Conservation (phyloP, 1,140 invertebrate genomes). For the Caerostris extrusa region DNA sequence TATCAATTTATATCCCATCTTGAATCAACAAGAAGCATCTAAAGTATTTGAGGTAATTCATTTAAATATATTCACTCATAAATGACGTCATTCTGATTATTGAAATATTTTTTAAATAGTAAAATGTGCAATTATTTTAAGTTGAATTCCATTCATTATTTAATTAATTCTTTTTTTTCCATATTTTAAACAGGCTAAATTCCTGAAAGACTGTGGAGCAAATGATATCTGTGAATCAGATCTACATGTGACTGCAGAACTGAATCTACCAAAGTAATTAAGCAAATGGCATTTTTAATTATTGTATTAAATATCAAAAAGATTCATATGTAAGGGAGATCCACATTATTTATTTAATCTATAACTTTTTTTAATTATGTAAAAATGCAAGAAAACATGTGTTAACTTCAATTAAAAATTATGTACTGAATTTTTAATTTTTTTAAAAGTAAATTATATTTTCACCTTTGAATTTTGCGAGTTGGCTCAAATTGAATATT, state of each 20-base stretch:
- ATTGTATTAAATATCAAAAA: neutral
- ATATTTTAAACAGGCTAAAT: slow-evolving; percentile 85
- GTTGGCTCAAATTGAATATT: too few species aligned
- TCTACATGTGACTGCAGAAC: slow-evolving; percentile 86
- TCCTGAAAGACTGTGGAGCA: slow-evolving; percentile 95
- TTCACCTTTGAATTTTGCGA: too few species aligned
- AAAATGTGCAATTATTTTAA: neutral
- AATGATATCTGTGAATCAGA: slow-evolving; percentile 95
- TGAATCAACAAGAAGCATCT: slow-evolving; percentile 92
- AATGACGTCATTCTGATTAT: too few species aligned
- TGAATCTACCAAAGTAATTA: slow-evolving; percentile 80
- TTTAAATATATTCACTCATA: too few species aligned
- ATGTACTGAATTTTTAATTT: too few species aligned
- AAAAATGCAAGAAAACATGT: too few species aligned
- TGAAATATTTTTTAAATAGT: too few species aligned
- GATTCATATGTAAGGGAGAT: neutral
- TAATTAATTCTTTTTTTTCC: slow-evolving; percentile 22
- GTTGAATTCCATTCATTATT: neutral
- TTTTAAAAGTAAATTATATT: too few species aligned
- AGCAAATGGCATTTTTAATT: slow-evolving; percentile 30
- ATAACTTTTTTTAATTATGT: neutral
- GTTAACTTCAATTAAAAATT: too few species aligned
- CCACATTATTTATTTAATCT: neutral
- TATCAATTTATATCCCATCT: slow-evolving; percentile 91
- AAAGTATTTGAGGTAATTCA: slow-evolving; percentile 86